A percentile compares a stretch with the other conserved stretches of the same genome.
These are phyloP conservation scores for Philopotamus ludificatus DNA, from an alignment of 1,140 invertebrate genomes.

Conservation along the genomic window DNA sequence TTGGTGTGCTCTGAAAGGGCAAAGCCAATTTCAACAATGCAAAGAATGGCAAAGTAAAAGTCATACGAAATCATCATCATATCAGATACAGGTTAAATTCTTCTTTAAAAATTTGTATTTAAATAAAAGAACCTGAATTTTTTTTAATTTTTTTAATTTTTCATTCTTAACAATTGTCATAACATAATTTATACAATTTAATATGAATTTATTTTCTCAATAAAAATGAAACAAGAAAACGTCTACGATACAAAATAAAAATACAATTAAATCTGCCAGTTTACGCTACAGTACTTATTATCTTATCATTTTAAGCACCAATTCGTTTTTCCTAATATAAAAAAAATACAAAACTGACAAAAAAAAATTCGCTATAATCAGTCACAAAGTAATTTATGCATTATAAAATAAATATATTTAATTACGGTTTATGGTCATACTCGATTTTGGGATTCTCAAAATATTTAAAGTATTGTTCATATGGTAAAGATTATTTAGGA, in stretches of 20 bases:
- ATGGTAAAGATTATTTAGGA: no score
- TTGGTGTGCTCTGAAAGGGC: no score
- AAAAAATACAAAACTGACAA: not conserved
- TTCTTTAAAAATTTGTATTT: no score
- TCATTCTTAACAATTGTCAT: not conserved
- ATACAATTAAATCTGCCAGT: not conserved
- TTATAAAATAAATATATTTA: not conserved
- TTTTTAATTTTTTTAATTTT: not conserved
- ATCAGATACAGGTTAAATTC: no score
- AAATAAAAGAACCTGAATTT: not conserved
- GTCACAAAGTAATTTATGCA: not conserved
- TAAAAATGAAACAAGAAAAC: not conserved
- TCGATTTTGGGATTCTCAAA: no score
- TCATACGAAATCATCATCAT: no score
- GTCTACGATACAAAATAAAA: not conserved
- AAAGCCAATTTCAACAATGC: no score
- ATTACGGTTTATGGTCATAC: no score
- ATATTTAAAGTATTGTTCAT: no score
- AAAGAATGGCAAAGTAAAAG: no score
- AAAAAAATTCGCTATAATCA: conserved; percentile 1
- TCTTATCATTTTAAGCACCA: not conserved
- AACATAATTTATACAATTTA: not conserved
- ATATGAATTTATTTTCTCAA: conserved; percentile 5
- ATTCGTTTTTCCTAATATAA: not conserved
- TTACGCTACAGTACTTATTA: not conserved